A percentile compares a stretch with the other conserved stretches of the same genome.
Evolutionary conservation across 2,888 invertebrate species (phyloP).

Genomic region (Myopa testacea): DNA sequence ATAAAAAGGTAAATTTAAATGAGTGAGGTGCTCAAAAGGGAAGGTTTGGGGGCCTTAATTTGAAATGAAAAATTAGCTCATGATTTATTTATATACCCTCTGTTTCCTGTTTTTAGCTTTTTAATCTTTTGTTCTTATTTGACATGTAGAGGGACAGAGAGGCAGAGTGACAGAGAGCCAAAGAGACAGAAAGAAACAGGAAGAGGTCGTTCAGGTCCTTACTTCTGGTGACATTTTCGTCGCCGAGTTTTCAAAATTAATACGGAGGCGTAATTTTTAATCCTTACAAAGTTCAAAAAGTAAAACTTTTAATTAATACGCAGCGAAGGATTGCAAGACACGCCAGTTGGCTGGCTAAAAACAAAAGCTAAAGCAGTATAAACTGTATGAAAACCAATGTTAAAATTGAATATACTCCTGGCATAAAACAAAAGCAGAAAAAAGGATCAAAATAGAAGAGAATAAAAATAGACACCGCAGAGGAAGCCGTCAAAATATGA

Average conservation of each 20-base stretch:
- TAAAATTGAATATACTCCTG: neutral
- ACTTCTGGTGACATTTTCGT: conserved; percentile 8
- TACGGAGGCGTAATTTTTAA: conserved; percentile 34
- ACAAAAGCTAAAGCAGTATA: neutral
- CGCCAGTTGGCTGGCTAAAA: neutral
- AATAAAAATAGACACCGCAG: no score
- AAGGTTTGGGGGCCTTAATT: neutral
- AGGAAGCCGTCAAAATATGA: neutral
- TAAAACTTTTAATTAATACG: conserved; percentile 32
- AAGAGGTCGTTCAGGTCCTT: neutral
- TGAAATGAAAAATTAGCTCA: conserved; percentile 31
- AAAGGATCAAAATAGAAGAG: neutral
- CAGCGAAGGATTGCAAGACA: neutral
- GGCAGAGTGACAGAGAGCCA: no score
- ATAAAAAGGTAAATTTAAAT: neutral
- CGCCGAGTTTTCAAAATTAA: conserved; percentile 27
- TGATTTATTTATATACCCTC: conserved; percentile 32
- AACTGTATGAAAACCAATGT: neutral
- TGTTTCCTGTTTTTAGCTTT: neutral
- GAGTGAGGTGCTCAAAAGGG: neutral
- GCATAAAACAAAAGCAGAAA: neutral
- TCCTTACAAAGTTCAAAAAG: conserved; percentile 17
- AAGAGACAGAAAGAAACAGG: no score
- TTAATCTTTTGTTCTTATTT: neutral
- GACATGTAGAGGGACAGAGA: no score